Percentiles rank a stretch among this genome's conserved stretches.
Conservation (phyloP, 2,888 invertebrate species). For the Bembecia ichneumoniformis region DNA sequence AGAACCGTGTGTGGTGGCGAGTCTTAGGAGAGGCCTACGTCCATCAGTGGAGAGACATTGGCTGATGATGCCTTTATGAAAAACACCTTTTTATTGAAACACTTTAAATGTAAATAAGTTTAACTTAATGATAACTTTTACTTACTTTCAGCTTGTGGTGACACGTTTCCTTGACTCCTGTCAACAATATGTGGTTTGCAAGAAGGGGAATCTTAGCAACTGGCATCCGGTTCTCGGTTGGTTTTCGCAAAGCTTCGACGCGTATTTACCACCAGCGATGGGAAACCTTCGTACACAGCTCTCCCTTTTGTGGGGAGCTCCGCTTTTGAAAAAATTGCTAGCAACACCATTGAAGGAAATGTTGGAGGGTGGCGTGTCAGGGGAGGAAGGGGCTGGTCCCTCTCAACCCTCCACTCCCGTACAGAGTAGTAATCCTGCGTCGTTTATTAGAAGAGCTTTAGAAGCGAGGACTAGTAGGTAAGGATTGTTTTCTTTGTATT, state of each 20-base stretch:
- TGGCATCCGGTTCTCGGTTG: constrained; percentile 99
- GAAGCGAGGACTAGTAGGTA: constrained; percentile 72
- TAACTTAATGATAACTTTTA: no score
- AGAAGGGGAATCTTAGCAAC: constrained; percentile 91
- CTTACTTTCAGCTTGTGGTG: constrained; percentile 78
- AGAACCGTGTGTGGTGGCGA: no score
- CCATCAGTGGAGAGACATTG: no score
- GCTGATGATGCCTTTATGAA: no score
- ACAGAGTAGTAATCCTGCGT: constrained; percentile 54
- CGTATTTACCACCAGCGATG: constrained; percentile 80
- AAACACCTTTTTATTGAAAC: no score
- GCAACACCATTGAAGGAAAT: constrained; percentile 64
- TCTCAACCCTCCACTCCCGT: constrained; percentile 66
- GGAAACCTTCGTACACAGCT: constrained; percentile 78
- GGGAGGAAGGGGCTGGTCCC: constrained; percentile 65
- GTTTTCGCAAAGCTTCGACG: constrained; percentile 85
- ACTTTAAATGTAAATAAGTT: no score
- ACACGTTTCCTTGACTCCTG: constrained; percentile 90
- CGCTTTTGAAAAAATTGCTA: constrained; percentile 52
- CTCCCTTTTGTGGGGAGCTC: constrained; percentile 78
- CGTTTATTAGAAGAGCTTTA: constrained; percentile 59
- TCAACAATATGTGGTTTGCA: constrained; percentile 91
- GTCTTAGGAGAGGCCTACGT: no score
- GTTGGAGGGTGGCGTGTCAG: constrained; percentile 56
- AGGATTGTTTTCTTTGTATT: constrained; percentile 1